Evolutionary conservation across 2,888 invertebrate species (phyloP), one percentile per base, ranked within the genome.

Genomic region (Epicampocera succincta): DNA sequence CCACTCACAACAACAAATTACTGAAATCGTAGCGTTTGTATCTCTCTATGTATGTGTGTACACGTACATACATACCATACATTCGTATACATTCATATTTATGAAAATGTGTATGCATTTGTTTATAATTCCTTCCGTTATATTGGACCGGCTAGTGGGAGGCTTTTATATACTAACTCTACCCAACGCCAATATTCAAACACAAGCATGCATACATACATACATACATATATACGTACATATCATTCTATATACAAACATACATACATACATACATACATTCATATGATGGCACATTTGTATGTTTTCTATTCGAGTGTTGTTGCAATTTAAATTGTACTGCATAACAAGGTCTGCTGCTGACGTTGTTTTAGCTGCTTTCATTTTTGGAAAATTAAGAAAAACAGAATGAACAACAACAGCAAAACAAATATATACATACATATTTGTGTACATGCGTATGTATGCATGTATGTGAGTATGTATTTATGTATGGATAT

Each of bases 291-390:
- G 3, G 15, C n/a, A 9, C 33, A 9, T 38, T 25, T 56, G 33
- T 69, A 13, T 17, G 15, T 5, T 2, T 33, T 33, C 3, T 63
- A 38, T 44, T 50, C 33, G 12, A 13, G n/a, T 50, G 48, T 60
- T 54, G 63, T 56, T 65, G 54, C 46, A 25, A n/a, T 63, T 63
- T 54, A 52, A 48, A 46, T 58, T 56, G 13, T 75, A 52, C 65
- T 68, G 61, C 73, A 73, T 48, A 72, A 72, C 80, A 80, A 80
- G 74, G 80, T 75, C 75, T 75, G 75, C 65, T 77, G 69, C 65
- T 77, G 69, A 63, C 46, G 69, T 63, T 78, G 65, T 13, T 52
- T 78, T 72, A 46, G 60, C 73, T 73, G 56, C 21, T 75, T 58
- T 66, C 42, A 17, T 63, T 63, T 68, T 61, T 80, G 38, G 2